Conservation (phyloP, 2,113 vertebrate species). For the Xenopus borealis region DNA sequence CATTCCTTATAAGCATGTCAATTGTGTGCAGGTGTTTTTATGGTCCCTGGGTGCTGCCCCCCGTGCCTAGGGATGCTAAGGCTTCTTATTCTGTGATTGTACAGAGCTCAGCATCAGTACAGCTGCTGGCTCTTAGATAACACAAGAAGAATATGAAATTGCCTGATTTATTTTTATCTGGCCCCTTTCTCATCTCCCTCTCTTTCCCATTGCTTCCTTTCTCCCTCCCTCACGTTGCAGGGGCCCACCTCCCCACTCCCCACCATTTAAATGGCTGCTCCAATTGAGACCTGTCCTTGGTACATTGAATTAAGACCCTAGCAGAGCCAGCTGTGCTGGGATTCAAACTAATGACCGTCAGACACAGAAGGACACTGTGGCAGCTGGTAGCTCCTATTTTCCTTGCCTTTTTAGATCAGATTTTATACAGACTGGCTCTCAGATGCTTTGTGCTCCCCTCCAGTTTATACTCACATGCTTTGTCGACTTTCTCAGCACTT, state of each 20-base stretch:
- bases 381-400: conserved; percentile 61
- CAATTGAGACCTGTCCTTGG: conserved; percentile 62
- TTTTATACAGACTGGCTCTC: conserved; percentile 54
- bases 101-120: conserved; percentile 49
- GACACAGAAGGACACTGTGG: conserved; percentile 67
- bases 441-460: conserved; percentile 49
- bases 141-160: conserved; percentile 56
- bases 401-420: conserved; percentile 49
- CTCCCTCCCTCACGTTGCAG: conserved; percentile 46
- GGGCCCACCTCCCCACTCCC: conserved; percentile 44
- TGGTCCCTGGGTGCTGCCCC: conserved; percentile 38
- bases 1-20: conserved; percentile 9
- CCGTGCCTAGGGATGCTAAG: conserved; percentile 47
- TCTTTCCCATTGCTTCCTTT: conserved; percentile 22
- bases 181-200: conserved; percentile 36
- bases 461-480: conserved; percentile 48
- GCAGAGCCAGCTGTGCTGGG: conserved; percentile 67
- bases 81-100: conserved; percentile 46
- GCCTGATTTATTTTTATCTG: conserved; percentile 46
- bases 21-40: conserved; percentile 34
- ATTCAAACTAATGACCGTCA: conserved; percentile 67
- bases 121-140: conserved; percentile 57
- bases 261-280: conserved; percentile 57
- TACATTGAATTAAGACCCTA: conserved; percentile 64
- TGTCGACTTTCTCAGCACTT: conserved; percentile 58